Base-by-base conservation (phyloP, 2,113 vertebrate genomes). In the Pelvicachromis taeniatus region DNA sequence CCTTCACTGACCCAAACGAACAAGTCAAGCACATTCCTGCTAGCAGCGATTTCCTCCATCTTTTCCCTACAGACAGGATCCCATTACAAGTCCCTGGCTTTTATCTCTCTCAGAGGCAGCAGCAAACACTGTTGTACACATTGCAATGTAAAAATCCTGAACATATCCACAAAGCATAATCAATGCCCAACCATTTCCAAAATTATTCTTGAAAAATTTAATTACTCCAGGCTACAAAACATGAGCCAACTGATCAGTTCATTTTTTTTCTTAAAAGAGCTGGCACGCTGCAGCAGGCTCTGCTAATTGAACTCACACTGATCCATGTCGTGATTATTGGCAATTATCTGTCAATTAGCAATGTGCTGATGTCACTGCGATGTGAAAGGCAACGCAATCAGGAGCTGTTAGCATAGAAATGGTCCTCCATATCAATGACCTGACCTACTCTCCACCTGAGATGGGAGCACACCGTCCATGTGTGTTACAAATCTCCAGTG, bases 321-420 rank as follows among this genome's bases (percentile, higher is more conserved):
- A 93, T 93, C 90, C 80, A 89, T 89, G 59, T 77, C 35, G 31
- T 89, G 83, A 94, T 95, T 94, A 93, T 90, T 92, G 89, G 77
- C 88, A 92, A 95, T 95, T 94, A 94, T 90, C 88, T 87, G 85
- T 85, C 91, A 91, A 92, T 96, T 95, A 95, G 88, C 86, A 86
- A 91, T 84, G 85, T 92, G 93, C 91, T 93, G 92, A 94, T 94
- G 93, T 95, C 93, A 94, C 87, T 70, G 31, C 9, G 19, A 90
- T 82, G 87, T 90, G 81, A 94, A 89, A 91, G 87, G 89, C 85
- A 93, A 91, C 89, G 90, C 91, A 94, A 94, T 94, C 91, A 89
- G 82, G 77, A 73, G 77, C 75, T 63, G 85, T 89, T 92, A 87
- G 87, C 17, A 65, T 19, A 88, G 87, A 93, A 92, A 90, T 45